Base-by-base conservation (phyloP, 1,140 invertebrate species). In the Drosophila repletoides region DNA sequence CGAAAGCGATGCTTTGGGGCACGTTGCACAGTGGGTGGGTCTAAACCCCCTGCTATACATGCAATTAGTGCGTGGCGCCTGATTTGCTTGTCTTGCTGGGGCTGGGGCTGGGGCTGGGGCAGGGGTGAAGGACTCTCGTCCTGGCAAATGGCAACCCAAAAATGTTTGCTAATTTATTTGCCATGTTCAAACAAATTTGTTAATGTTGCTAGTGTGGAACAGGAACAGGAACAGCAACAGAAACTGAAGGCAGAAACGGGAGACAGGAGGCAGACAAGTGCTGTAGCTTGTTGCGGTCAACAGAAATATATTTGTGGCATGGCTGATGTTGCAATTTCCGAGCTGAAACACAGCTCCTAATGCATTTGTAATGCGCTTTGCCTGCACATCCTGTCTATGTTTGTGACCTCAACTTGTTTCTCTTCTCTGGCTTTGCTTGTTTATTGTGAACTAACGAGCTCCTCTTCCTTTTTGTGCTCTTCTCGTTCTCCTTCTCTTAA, bases 121-220 rank as follows among this genome's bases (percentile, higher is more conserved):
- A 28, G 36, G 49, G 58, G 33, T 12, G 33, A 14, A 14, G 33
- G 9, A n/a, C 12, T 34, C 10, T 36, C 15, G 48, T 51, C n/a
- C 22, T 60, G 45, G 63, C 55, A 59, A 59, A 17, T 61, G 58
- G 48, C 51, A 64, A n/a, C 1, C 79, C 79, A 84, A 88, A 88
- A 89, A 88, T 89, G 88, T 89, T 86, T 89, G 83, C 88, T 89
- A 89, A 89, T 89, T 89, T 89, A 89, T 89, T 89, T 89, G 60
- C 77, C 79, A 89, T 89, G 88, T 89, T 89, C 86, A 72, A 80
- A 80, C 81, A 86, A 86, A 86, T 76, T 86, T 86, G 80, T 86
- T 86, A 86, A 86, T 86, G 79, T 72, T 72, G 76, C 36, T 14
- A 41, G 41, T 5, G 41, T 21, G n/a, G 3, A n/a, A 24, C 21